phyloP scores from a whole-genome alignment of 2,888 invertebrate species.

The Drosophila falleni region DNA sequence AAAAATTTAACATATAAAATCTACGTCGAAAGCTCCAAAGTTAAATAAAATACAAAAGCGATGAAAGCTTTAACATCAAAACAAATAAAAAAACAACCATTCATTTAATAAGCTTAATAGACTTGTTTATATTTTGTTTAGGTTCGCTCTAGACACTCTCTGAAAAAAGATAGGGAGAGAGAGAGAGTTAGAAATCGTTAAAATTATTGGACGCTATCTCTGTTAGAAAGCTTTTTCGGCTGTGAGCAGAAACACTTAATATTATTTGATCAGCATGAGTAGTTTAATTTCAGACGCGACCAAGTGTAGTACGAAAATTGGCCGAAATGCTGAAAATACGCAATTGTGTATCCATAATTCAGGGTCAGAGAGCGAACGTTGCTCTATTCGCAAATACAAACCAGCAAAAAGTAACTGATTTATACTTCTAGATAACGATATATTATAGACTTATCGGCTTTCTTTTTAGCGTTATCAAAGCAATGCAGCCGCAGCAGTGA shows the following conservation, averaged over 20 bases:
- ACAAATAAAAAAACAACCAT: background rate
- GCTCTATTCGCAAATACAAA: background rate
- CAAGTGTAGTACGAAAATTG: conserved; percentile 6
- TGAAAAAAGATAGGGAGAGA: background rate
- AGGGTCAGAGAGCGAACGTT: background rate
- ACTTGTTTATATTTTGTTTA: conserved; percentile 11
- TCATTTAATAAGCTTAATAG: conserved; percentile 3
- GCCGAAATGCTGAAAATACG: conserved; percentile 39
- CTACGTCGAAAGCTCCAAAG: background rate
- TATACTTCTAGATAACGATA: background rate
- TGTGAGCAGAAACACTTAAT: background rate
- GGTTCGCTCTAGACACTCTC: background rate
- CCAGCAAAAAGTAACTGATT: conserved; percentile 20
- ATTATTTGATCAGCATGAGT: conserved; percentile 1
- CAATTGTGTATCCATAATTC: conserved; percentile 21
- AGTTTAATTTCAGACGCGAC: conserved; percentile 18
- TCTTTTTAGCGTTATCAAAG: conserved; percentile 55
- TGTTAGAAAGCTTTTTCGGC: conserved; percentile 25
- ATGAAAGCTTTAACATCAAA: background rate
- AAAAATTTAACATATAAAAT: background rate
- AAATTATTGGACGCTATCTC: conserved; percentile 7
- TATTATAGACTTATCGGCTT: conserved; percentile 2
- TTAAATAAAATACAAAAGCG: background rate
- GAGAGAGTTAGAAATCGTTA: background rate
- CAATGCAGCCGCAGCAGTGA: conserved; percentile 33